Evolutionary conservation across 2,888 invertebrate species (phyloP).

Genomic region (Ecdyonurus torrentis): DNA sequence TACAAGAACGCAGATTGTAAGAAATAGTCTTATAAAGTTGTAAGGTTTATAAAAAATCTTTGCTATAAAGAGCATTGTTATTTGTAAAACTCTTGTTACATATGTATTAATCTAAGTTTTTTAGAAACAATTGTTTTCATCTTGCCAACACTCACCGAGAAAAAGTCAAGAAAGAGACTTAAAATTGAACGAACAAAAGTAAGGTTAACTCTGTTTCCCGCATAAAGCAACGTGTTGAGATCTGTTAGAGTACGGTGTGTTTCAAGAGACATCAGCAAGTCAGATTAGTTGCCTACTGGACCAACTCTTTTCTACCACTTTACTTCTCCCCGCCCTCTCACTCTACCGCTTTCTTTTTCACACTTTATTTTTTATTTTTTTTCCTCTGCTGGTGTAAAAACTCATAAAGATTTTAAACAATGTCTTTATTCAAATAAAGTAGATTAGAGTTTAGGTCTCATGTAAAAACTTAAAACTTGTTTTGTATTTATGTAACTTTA

Average conservation of each 20-base stretch:
- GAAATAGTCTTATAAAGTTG: too few species aligned
- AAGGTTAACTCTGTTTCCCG: background rate
- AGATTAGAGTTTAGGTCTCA: conserved; percentile 10
- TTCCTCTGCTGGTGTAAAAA: background rate
- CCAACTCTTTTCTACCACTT: background rate
- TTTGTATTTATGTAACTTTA: too few species aligned
- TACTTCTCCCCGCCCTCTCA: background rate
- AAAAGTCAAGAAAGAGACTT: background rate
- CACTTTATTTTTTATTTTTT: background rate
- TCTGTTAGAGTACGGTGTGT: background rate
- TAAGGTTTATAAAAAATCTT: too few species aligned
- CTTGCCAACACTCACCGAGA: background rate
- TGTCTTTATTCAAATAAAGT: background rate
- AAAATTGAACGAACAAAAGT: background rate
- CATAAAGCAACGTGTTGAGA: background rate
- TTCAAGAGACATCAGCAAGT: background rate
- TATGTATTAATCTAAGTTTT: background rate
- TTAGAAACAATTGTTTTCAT: background rate
- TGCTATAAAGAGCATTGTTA: too few species aligned
- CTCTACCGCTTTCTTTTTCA: background rate
- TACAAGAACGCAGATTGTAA: too few species aligned
- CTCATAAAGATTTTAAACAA: background rate
- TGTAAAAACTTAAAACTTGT: too few species aligned
- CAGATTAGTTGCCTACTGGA: background rate
- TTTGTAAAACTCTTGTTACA: background rate